Evolutionary conservation across 2,888 invertebrate species (phyloP).

Genomic region (Aethes cnicana): DNA sequence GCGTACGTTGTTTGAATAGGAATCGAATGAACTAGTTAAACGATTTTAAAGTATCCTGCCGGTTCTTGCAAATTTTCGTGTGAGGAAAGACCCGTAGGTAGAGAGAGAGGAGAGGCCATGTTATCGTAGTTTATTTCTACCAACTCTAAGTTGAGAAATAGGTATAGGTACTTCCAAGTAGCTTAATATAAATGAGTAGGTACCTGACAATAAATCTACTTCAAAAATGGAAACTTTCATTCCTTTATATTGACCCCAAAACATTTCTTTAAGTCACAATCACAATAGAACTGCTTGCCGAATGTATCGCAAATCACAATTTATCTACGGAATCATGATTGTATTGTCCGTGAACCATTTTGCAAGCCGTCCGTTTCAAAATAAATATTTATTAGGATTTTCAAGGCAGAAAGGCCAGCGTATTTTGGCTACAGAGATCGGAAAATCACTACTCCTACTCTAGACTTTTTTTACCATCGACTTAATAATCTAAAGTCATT

Average conservation of each 20-base stretch:
- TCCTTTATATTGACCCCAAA: neutral
- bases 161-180: too few relatives aligned
- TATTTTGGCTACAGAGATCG: neutral
- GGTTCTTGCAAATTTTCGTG: neutral
- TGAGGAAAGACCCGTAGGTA: too few relatives aligned
- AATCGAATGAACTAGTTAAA: slow-evolving; percentile 13
- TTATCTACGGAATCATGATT: slow-evolving; percentile 32
- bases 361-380: slow-evolving; percentile 9
- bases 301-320: slow-evolving; percentile 28
- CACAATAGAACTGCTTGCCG: slow-evolving; percentile 11
- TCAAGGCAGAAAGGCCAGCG: slow-evolving; percentile 10
- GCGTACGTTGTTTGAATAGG: slow-evolving; percentile 20
- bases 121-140: too few relatives aligned
- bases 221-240: slow-evolving; percentile 4
- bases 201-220: too few relatives aligned
- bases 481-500: too few relatives aligned
- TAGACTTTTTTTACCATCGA: too few relatives aligned
- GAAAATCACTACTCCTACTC: too few relatives aligned
- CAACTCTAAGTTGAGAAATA: too few relatives aligned
- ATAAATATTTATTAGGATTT: slow-evolving; percentile 8
- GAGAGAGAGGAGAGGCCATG: too few relatives aligned
- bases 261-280: slow-evolving; percentile 4
- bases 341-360: slow-evolving; percentile 32
- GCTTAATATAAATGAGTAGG: too few relatives aligned
- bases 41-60: slow-evolving; percentile 16